Evolutionary conservation across 2,888 invertebrate genomes (phyloP).

Genomic region (Nephrotoma flavescens): DNA sequence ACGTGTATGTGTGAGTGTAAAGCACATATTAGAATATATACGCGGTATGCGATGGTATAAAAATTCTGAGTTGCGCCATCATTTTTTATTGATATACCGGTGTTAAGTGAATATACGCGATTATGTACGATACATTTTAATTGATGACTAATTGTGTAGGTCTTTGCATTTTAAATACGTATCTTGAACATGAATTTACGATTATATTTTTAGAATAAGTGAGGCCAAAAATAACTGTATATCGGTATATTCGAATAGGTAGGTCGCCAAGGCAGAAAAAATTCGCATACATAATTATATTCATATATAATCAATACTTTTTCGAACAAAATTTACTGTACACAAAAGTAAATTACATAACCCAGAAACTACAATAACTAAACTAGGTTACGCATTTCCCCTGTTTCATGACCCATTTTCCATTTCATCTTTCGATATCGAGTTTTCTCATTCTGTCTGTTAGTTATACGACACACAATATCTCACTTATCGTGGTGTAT

Average conservation of each 20-base stretch:
- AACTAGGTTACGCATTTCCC: constrained; percentile 4
- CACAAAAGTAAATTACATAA: not conserved
- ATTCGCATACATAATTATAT: not conserved
- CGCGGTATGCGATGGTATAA: not conserved
- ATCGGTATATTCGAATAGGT: not conserved
- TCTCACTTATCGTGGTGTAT: not conserved
- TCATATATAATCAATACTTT: not conserved
- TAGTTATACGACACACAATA: not conserved
- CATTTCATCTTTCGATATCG: not conserved
- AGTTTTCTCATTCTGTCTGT: not conserved
- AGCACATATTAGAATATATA: not conserved
- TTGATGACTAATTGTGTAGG: not conserved
- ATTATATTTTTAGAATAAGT: not conserved
- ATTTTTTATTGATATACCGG: not conserved
- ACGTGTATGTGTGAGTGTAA: not conserved
- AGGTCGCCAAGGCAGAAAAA: not conserved
- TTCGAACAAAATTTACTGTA: not conserved
- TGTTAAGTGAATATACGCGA: not conserved
- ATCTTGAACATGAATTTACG: not conserved
- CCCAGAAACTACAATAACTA: not conserved
- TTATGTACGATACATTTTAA: not conserved
- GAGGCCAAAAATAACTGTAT: not conserved
- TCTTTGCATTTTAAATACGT: not conserved
- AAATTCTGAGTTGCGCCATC: not conserved
- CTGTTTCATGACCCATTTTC: constrained; percentile 1